Conservation (phyloP, 2,113 vertebrate genomes). For the Channa maculata region DNA sequence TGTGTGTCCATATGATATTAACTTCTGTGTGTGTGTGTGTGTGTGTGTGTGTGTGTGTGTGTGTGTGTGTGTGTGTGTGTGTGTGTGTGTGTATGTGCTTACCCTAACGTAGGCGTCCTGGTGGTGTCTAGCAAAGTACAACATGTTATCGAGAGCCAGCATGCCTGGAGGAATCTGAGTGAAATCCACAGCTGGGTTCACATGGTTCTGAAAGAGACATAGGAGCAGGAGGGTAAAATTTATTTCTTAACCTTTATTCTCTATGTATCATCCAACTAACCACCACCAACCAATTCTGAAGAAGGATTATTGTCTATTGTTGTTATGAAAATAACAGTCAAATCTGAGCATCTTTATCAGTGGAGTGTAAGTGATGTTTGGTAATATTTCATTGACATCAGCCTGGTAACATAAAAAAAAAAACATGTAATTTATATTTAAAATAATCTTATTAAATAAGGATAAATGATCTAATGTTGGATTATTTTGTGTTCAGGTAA, state of each 20-base stretch:
- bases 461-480: no score
- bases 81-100: constrained; percentile 64
- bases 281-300: no score
- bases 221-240: constrained; percentile 3
- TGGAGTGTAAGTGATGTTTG: no score
- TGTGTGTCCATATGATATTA: background rate
- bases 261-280: constrained; percentile 1
- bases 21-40: constrained; percentile 10
- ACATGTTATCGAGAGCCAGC: constrained; percentile 97
- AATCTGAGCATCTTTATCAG: no score
- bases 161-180: constrained; percentile 98
- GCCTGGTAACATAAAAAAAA: no score
- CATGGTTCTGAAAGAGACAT: constrained; percentile 89
- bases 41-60: constrained; percentile 24
- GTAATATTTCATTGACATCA: no score
- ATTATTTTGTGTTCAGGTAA: no score
- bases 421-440: no score
- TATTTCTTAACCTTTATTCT: constrained; percentile 14
- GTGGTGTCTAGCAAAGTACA: constrained; percentile 96
- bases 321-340: background rate
- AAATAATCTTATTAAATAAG: no score
- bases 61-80: background rate
- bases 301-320: no score
- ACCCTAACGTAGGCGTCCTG: constrained; percentile 97
- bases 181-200: constrained; percentile 98